These are phyloP conservation scores for Apis florea DNA, from an alignment of 1,140 invertebrate species.

Conservation along the genomic window DNA sequence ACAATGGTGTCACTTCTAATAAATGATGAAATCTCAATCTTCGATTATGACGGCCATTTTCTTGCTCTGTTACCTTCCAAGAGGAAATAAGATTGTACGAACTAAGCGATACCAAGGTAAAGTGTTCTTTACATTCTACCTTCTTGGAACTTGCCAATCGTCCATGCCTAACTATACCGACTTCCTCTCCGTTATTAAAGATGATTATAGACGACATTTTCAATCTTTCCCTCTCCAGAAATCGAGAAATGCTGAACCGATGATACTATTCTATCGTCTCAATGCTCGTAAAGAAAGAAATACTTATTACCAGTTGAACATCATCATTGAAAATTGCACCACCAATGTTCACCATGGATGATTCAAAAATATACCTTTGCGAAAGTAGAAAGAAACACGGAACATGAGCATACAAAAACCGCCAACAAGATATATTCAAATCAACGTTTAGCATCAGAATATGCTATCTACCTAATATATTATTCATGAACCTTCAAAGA, in stretches of 20 bases:
- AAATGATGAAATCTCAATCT: neutral
- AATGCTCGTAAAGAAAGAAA: slow-evolving; percentile 26
- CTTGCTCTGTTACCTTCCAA: neutral
- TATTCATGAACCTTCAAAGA: too few relatives aligned
- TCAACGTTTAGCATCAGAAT: too few relatives aligned
- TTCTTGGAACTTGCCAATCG: slow-evolving; percentile 43
- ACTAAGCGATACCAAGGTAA: slow-evolving; percentile 11
- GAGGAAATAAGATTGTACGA: slow-evolving; percentile 14
- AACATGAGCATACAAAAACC: too few relatives aligned
- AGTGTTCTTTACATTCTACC: slow-evolving; percentile 12
- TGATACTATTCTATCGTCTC: slow-evolving; percentile 34
- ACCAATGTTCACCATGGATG: neutral
- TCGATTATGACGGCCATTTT: neutral
- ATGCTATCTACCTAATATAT: too few relatives aligned
- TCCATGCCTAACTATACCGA: slow-evolving; percentile 8
- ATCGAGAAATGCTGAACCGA: slow-evolving; percentile 25
- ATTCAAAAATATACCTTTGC: neutral
- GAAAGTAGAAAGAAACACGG: too few relatives aligned
- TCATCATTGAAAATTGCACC: slow-evolving; percentile 9
- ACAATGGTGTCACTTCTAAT: neutral
- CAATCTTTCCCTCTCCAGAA: slow-evolving; percentile 36
- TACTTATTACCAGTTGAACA: slow-evolving; percentile 9
- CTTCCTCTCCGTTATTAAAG: slow-evolving; percentile 48
- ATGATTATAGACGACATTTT: slow-evolving; percentile 47
- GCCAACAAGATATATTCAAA: too few relatives aligned